Conservation (phyloP, 2,113 vertebrate species). For the Elanus axillaris region DNA sequence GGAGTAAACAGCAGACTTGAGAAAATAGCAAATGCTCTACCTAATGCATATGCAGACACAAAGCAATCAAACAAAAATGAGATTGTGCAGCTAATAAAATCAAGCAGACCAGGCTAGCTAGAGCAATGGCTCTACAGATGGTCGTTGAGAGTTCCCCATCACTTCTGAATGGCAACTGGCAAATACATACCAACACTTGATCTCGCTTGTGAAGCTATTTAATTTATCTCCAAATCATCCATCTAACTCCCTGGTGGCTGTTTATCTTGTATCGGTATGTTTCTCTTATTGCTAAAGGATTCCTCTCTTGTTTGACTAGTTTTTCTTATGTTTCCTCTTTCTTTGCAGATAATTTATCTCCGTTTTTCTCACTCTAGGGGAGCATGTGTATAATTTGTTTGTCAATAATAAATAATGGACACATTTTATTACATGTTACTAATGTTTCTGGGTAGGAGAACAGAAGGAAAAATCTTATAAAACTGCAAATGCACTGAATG, state of each 20-base stretch:
- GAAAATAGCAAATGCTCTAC: not conserved
- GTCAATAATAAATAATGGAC: constrained; percentile 17
- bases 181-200: not conserved
- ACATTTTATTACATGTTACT: not conserved
- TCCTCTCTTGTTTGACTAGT: not conserved
- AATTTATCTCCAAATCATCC: constrained; percentile 36
- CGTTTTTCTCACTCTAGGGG: not conserved
- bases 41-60: not conserved
- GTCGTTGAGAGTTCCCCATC: constrained; percentile 2
- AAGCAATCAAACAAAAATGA: constrained; percentile 51
- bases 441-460: not conserved
- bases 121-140: constrained; percentile 22
- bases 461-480: not conserved
- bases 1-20: not conserved
- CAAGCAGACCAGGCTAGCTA: not conserved
- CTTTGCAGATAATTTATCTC: not conserved
- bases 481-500: not conserved
- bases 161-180: constrained; percentile 30
- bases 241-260: not conserved
- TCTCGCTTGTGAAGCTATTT: constrained; percentile 2
- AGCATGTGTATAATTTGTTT: not conserved
- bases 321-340: not conserved
- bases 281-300: not conserved
- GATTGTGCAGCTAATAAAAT: constrained; percentile 41
- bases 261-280: constrained; percentile 24